phyloP scores from a whole-genome alignment of 2,888 invertebrate genomes.

The Neoascia interrupta region DNA sequence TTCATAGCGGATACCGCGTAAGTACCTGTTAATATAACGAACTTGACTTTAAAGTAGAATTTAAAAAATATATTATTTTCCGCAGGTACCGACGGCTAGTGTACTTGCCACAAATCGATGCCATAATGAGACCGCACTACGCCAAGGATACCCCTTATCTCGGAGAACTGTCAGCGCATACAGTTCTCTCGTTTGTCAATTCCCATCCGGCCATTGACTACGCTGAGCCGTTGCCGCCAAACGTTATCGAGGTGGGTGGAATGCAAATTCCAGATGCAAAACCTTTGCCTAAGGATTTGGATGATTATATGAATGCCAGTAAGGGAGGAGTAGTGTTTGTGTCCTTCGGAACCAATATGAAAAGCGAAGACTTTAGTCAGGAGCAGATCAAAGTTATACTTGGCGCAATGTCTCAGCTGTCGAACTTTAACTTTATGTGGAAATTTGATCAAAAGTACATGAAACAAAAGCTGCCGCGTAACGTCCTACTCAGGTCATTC shows the following conservation, averaged over 20 bases:
- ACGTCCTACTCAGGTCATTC: constrained; percentile 66
- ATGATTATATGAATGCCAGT: constrained; percentile 73
- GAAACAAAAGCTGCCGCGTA: constrained; percentile 67
- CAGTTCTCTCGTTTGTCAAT: constrained; percentile 75
- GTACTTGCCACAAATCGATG: constrained; percentile 69
- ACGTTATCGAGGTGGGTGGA: constrained; percentile 77
- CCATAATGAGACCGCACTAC: constrained; percentile 70
- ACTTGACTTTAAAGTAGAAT: no score
- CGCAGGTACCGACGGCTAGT: constrained; percentile 46
- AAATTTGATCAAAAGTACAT: constrained; percentile 72
- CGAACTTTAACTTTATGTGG: constrained; percentile 77
- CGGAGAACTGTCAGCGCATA: constrained; percentile 69
- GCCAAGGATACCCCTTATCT: constrained; percentile 66
- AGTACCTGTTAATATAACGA: constrained; percentile 35
- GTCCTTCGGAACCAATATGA: constrained; percentile 75
- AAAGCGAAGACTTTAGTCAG: constrained; percentile 63
- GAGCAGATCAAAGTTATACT: constrained; percentile 62
- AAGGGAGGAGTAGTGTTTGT: constrained; percentile 76
- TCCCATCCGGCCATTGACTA: constrained; percentile 75
- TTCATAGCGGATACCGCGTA: constrained; percentile 70
- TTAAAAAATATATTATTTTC: no score
- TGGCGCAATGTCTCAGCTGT: constrained; percentile 71
- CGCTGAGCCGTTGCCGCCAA: constrained; percentile 75
- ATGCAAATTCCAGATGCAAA: constrained; percentile 75
- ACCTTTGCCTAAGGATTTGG: constrained; percentile 72